Conservation (phyloP, 2,113 vertebrate genomes). For the Aptenodytes forsteri region DNA sequence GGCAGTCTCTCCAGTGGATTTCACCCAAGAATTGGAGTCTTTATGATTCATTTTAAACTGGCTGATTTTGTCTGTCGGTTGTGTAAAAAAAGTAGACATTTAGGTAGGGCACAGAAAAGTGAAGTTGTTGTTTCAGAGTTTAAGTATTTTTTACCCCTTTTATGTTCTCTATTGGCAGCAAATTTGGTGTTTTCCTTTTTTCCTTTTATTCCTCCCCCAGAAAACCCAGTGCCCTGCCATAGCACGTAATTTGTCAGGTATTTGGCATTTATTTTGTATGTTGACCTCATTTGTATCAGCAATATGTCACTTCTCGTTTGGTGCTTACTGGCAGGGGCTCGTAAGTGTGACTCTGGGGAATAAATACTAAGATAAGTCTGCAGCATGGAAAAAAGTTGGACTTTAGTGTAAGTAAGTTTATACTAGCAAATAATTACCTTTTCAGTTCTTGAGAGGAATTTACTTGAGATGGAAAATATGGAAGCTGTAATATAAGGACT, state of each 20-base stretch:
- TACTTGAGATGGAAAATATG: constrained; percentile 31
- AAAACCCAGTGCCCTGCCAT: not conserved
- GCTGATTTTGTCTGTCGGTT: not conserved
- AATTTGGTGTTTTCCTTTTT: not conserved
- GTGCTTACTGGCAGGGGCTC: not conserved
- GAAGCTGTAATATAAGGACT: constrained; percentile 15
- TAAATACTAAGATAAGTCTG: not conserved
- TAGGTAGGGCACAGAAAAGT: not conserved
- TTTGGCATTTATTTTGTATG: not conserved
- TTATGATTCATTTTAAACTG: not conserved
- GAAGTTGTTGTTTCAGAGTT: not conserved
- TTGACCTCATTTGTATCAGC: not conserved
- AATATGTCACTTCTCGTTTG: constrained; percentile 3
- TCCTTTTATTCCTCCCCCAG: not conserved
- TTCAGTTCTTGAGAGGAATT: constrained; percentile 28
- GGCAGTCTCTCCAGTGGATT: not conserved
- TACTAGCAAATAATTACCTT: constrained; percentile 23
- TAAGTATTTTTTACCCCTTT: not conserved
- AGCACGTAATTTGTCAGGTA: not conserved
- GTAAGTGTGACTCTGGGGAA: not conserved
- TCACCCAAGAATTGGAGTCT: not conserved
- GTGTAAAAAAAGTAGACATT: not conserved
- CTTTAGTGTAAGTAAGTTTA: constrained; percentile 9
- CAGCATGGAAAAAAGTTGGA: not conserved
- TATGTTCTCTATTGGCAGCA: not conserved